Conservation (phyloP, 2,113 vertebrate genomes). For the Rhegmatorhina hoffmannsi region DNA sequence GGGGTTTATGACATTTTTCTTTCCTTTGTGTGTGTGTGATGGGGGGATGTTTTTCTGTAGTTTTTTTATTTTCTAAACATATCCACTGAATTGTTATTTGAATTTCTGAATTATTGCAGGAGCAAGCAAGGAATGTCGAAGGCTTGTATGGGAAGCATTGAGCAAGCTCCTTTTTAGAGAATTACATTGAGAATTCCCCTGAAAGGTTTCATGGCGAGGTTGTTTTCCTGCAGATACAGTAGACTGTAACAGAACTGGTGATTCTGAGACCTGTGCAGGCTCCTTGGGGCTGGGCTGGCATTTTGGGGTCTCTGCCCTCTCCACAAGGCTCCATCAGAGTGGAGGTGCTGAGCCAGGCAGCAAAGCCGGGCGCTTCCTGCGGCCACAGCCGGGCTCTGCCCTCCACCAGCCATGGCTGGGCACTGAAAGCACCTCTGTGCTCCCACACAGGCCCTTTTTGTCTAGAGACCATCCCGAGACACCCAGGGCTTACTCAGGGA, state of each 20-base stretch:
- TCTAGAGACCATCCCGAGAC: neutral
- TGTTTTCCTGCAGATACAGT: neutral
- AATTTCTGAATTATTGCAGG: neutral
- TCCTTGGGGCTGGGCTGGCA: neutral
- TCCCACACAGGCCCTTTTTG: constrained; percentile 51
- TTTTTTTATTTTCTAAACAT: neutral
- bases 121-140: neutral
- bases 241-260: rapidly evolving
- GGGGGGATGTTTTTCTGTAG: neutral
- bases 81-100: neutral
- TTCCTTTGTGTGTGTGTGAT: too few species aligned
- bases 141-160: neutral
- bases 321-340: neutral
- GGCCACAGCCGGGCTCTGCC: neutral
- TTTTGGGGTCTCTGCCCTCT: rapidly evolving
- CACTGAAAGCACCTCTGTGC: constrained; percentile 34
- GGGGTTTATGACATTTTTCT: rapidly evolving
- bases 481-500: neutral
- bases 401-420: neutral
- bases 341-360: neutral
- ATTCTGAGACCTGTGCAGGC: rapidly evolving
- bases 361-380: neutral
- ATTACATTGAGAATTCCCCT: neutral
- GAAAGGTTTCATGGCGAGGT: neutral
- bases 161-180: neutral